phyloP scores from a whole-genome alignment of 2,113 vertebrate species.

The Anolis carolinensis region DNA sequence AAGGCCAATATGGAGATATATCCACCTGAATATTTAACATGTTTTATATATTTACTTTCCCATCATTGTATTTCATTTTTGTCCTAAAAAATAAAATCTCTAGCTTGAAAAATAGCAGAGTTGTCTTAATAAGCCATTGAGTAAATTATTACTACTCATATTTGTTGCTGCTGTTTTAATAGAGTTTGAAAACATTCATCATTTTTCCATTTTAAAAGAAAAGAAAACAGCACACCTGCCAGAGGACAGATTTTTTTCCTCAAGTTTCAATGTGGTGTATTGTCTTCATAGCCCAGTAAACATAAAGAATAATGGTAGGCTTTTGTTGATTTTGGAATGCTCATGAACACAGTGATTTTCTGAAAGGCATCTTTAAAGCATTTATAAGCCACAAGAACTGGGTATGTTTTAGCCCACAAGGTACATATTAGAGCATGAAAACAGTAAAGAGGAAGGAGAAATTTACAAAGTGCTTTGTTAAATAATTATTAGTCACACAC shows the following conservation, averaged over 20 bases:
- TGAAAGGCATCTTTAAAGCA: slow-evolving; percentile 39
- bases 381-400: slow-evolving; percentile 40
- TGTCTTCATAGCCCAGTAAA: slow-evolving; percentile 25
- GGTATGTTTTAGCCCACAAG: slow-evolving; percentile 23
- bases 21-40: not conserved
- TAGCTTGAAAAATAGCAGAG: not conserved
- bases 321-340: slow-evolving; percentile 39
- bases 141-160: not conserved
- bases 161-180: not conserved
- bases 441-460: not conserved
- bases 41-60: not conserved
- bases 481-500: slow-evolving; percentile 11
- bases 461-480: not conserved
- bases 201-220: not conserved
- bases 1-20: not conserved
- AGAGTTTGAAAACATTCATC: not conserved
- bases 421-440: not conserved
- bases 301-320: slow-evolving; percentile 14
- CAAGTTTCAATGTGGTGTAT: not conserved
- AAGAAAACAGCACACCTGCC: slow-evolving; percentile 35
- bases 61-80: not conserved
- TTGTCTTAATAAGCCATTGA: not conserved
- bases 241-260: not conserved
- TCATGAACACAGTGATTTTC: slow-evolving; percentile 29
- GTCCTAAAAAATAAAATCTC: not conserved